These are phyloP conservation scores for Cetoscarus ocellatus DNA, from an alignment of 2,797 vertebrate species.

Conservation along the genomic window DNA sequence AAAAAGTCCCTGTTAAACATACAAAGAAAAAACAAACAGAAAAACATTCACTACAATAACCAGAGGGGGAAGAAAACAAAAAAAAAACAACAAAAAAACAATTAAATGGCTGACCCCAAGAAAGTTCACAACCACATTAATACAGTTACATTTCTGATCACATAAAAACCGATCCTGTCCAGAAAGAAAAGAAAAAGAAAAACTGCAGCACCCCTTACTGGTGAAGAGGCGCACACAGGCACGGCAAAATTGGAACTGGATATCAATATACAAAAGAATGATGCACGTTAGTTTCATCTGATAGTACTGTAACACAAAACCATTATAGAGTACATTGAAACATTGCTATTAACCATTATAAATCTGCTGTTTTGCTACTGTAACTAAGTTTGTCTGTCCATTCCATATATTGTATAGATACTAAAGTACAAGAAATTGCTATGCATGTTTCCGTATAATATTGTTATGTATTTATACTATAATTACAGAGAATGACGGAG, in stretches of 20 bases:
- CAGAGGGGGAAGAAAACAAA: constrained; percentile 37
- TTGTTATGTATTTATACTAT: constrained; percentile 86
- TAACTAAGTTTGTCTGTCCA: constrained; percentile 91
- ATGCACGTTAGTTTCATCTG: constrained; percentile 87
- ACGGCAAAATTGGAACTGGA: constrained; percentile 87
- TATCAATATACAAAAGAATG: constrained; percentile 87
- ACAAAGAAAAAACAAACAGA: constrained; percentile 65
- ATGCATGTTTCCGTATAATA: constrained; percentile 86
- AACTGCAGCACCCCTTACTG: constrained; percentile 76
- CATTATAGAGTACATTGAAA: constrained; percentile 87
- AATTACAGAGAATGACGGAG: constrained; percentile 84
- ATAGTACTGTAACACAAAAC: constrained; percentile 90
- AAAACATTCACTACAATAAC: constrained; percentile 83
- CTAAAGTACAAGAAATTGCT: constrained; percentile 89
- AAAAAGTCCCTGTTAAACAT: constrained; percentile 82
- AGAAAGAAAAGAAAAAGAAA: constrained; percentile 58
- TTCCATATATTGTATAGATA: constrained; percentile 91
- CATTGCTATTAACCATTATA: constrained; percentile 86
- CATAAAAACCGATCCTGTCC: constrained; percentile 79
- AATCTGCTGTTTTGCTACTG: constrained; percentile 89
- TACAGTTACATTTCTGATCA: constrained; percentile 85
- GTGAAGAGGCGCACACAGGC: constrained; percentile 77
- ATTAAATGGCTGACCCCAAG: constrained; percentile 78
- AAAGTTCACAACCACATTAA: constrained; percentile 87
- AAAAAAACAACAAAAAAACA: constrained; percentile 47